Evolutionary conservation across 2,888 invertebrate species (phyloP).

Genomic region (Troglohyphantes excavatus): DNA sequence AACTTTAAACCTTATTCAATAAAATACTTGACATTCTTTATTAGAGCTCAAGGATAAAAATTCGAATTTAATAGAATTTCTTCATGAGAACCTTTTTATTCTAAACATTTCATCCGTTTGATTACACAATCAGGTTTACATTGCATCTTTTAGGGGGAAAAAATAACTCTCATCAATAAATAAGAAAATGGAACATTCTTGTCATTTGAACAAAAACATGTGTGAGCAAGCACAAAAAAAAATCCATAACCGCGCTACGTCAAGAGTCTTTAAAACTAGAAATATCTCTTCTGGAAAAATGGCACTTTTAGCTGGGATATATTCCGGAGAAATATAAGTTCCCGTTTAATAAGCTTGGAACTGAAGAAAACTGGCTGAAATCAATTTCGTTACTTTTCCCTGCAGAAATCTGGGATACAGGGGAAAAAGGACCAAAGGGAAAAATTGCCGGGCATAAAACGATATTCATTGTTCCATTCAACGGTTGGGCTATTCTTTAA

Average conservation of each 20-base stretch:
- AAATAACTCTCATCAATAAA: not conserved
- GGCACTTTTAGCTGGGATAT: not conserved
- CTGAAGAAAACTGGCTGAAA: constrained; percentile 25
- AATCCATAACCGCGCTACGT: not conserved
- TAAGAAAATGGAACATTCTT: not conserved
- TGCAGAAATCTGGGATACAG: constrained; percentile 17
- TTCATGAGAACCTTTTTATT: too few species aligned
- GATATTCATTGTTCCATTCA: constrained; percentile 50
- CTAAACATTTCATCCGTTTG: too few species aligned
- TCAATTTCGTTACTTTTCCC: constrained; percentile 40
- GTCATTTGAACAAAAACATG: not conserved
- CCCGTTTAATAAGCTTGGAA: constrained; percentile 49
- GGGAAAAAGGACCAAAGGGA: constrained; percentile 30
- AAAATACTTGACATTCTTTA: too few species aligned
- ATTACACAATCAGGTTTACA: too few species aligned
- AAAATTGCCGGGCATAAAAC: constrained; percentile 28
- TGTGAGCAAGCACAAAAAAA: not conserved
- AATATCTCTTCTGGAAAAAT: not conserved
- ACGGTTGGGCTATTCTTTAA: constrained; percentile 8
- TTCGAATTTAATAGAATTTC: too few species aligned
- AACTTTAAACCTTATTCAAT: too few species aligned
- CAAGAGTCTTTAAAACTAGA: not conserved
- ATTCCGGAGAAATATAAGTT: constrained; percentile 28
- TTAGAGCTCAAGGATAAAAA: too few species aligned
- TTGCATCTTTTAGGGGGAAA: too few species aligned